phyloP scores from a whole-genome alignment of 1,140 invertebrate genomes.

The Drosophila miranda region DNA sequence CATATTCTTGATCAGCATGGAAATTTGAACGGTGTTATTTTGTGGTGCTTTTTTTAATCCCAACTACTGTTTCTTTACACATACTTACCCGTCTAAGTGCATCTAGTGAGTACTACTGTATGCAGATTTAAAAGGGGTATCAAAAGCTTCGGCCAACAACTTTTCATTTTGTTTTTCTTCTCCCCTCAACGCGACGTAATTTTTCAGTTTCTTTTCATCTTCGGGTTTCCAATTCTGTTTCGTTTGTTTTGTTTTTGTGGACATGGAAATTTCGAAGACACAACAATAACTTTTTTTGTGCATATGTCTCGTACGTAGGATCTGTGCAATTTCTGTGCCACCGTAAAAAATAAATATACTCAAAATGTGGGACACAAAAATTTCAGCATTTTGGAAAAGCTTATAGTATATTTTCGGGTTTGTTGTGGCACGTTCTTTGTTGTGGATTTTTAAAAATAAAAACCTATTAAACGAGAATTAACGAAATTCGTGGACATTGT shows the following conservation, averaged over 20 bases:
- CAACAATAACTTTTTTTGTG: conserved; percentile 52
- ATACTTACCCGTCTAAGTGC: neutral
- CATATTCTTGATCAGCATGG: too few species aligned
- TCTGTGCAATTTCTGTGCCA: too few species aligned
- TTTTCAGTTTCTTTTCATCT: conserved; percentile 57
- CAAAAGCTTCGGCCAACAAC: neutral
- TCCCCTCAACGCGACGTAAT: conserved; percentile 42
- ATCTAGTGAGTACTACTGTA: too few species aligned
- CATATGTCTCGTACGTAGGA: neutral
- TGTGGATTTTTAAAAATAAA: conserved; percentile 43
- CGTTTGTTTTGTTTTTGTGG: conserved; percentile 31
- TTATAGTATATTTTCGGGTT: conserved; percentile 24
- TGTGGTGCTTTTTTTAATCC: too few species aligned
- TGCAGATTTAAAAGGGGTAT: too few species aligned
- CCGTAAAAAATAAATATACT: conserved; percentile 9
- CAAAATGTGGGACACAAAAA: conserved; percentile 63
- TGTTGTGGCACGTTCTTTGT: conserved; percentile 18
- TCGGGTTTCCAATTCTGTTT: conserved; percentile 46
- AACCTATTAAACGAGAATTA: conserved; percentile 48
- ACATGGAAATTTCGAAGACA: conserved; percentile 48
- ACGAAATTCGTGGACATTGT: conserved; percentile 6
- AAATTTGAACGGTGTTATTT: too few species aligned
- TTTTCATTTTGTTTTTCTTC: conserved; percentile 36
- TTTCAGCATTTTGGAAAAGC: conserved; percentile 39
- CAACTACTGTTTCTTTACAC: neutral